Evolutionary conservation across 2,797 vertebrate genomes (phyloP), one percentile per base, ranked within the genome.

Genomic region (Streptopelia turtur): DNA sequence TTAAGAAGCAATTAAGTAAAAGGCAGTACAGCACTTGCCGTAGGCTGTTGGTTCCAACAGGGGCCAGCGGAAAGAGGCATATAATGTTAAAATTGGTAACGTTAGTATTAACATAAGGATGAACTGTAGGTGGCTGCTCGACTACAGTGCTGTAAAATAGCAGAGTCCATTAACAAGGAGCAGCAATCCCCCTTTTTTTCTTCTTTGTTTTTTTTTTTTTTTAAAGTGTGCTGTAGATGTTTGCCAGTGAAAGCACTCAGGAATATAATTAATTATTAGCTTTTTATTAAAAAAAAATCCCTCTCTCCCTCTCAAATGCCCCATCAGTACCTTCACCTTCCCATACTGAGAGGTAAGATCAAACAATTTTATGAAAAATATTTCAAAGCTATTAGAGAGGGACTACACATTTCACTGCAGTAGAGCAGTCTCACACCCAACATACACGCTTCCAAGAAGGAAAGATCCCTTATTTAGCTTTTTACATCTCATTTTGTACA

Each of bases 1-100:
- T 98, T 98, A 98, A 98, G 98, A 98, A 98, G 97, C 98, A 97
- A 98, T 98, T 98, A 98, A 97, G 97, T 97, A 97, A 98, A 97
- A 97, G 98, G 95, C 97, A 97, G 97, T 95, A 68, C 21, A 91
- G 56, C 97, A 94, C 93, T 98, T 92, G 97, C 98, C 98, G 97
- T 97, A 96, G 98, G 98, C 98, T 97, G 95, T 97, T 98, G 95
- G 97, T 98, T 97, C 96, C 96, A 96, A 95, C 96, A 96, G 95
- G 85, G 97, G 97, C 93, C 91, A 61, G 83, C 92, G 94, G 95
- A 96, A 98, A 96, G 94, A 96, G 97, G 95, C 97, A 98, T 95
- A 96, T 97, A 96, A 87, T 94, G 94, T 96, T 97, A 97, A 97
- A 97, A 97, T 96, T 97, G 98, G 97, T 97, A 97, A 96, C 80